Conservation (phyloP, 1,140 invertebrate genomes). For the Habropoda laboriosa region DNA sequence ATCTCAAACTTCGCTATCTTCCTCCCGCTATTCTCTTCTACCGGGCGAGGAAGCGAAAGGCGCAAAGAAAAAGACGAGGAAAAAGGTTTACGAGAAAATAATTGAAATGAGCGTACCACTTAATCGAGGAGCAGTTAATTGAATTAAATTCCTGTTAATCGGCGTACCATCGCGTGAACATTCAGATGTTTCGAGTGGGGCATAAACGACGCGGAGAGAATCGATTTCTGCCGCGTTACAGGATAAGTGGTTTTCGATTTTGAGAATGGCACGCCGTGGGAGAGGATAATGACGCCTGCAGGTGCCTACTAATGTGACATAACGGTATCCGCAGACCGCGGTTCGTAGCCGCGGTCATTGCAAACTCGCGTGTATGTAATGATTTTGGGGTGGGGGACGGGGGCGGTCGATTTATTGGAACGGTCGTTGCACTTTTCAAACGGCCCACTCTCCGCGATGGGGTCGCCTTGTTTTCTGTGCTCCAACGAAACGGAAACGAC, state of each 20-base stretch:
- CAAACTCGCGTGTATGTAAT: constrained; percentile 75
- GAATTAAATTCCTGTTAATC: not conserved
- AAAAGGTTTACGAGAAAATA: not conserved
- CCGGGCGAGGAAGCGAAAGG: too few relatives aligned
- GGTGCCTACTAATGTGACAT: constrained; percentile 81
- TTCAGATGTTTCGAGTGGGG: not conserved
- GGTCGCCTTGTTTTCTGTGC: constrained; percentile 53
- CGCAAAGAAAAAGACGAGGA: too few relatives aligned
- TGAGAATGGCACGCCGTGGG: constrained; percentile 57
- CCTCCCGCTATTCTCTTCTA: too few relatives aligned
- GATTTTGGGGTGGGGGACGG: constrained; percentile 71
- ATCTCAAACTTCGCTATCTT: too few relatives aligned
- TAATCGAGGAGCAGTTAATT: not conserved
- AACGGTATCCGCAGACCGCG: constrained; percentile 78
- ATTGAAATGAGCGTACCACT: not conserved
- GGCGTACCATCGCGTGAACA: not conserved
- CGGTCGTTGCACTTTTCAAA: constrained; percentile 79
- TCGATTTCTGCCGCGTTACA: constrained; percentile 28
- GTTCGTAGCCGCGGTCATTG: constrained; percentile 72
- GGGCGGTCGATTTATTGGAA: constrained; percentile 79
- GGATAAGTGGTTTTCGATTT: constrained; percentile 63
- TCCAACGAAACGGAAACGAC: constrained; percentile 21
- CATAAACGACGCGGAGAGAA: not conserved
- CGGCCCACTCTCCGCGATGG: constrained; percentile 66
- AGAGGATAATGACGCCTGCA: constrained; percentile 73